Percentiles rank a stretch among this genome's conserved stretches.
Conservation (phyloP, 2,113 vertebrate species). For the Sterna hirundo region DNA sequence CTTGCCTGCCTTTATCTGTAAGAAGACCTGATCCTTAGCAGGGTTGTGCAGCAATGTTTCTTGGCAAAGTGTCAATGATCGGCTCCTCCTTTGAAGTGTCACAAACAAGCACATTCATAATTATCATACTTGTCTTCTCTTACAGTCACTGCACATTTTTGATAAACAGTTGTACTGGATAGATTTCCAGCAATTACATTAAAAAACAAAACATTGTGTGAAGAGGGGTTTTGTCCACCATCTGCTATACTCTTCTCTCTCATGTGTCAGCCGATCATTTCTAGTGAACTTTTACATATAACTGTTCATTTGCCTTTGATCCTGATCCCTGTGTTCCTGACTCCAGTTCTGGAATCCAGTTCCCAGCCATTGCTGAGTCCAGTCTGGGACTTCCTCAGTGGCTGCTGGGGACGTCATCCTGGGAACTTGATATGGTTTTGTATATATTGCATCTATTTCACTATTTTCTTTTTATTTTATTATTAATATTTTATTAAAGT, state of each 20-base stretch:
- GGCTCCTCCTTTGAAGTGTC: background rate
- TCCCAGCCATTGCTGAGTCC: too few relatives aligned
- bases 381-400: too few relatives aligned
- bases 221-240: background rate
- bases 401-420: too few relatives aligned
- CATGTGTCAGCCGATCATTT: background rate
- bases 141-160: slow-evolving; percentile 31
- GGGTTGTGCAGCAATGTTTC: background rate
- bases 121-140: background rate
- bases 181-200: slow-evolving; percentile 11
- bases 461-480: too few relatives aligned
- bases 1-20: background rate
- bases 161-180: slow-evolving; percentile 24
- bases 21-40: background rate
- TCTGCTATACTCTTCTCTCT: background rate
- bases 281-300: background rate
- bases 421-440: too few relatives aligned
- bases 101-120: background rate
- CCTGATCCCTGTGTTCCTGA: too few relatives aligned
- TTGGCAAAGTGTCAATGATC: background rate
- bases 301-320: background rate
- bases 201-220: background rate
- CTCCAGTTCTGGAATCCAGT: too few relatives aligned
- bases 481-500: too few relatives aligned
- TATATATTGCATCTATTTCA: too few relatives aligned